phyloP scores from a whole-genome alignment of 2,113 vertebrate genomes.

The Octodon degus region DNA sequence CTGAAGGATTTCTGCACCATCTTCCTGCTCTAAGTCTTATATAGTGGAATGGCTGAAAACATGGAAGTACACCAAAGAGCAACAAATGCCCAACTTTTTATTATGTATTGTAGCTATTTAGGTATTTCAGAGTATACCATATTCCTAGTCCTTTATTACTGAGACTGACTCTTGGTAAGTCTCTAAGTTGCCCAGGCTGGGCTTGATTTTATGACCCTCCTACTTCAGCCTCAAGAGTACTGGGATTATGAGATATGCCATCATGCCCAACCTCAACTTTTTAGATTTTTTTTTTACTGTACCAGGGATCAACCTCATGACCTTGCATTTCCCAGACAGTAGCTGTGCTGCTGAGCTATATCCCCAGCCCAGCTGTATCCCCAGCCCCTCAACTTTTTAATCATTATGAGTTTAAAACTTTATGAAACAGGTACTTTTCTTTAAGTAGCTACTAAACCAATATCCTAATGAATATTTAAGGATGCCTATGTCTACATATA shows the following conservation, averaged over 20 bases:
- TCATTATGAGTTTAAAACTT: not conserved
- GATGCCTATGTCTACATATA: too few relatives aligned
- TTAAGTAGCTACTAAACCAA: not conserved
- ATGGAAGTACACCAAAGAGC: not conserved
- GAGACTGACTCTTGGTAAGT: not conserved
- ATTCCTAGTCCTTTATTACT: not conserved
- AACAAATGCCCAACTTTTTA: not conserved
- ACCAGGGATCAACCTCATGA: too few relatives aligned
- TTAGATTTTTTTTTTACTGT: too few relatives aligned
- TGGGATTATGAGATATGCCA: not conserved
- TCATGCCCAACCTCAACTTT: not conserved
- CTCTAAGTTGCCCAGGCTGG: not conserved
- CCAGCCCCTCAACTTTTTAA: not conserved
- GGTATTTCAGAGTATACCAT: not conserved
- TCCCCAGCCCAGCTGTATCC: too few relatives aligned
- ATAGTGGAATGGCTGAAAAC: not conserved
- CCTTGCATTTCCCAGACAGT: too few relatives aligned
- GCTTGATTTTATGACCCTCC: not conserved
- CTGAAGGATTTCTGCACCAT: not conserved
- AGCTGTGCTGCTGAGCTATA: too few relatives aligned
- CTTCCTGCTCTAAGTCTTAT: not conserved
- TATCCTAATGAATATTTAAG: not conserved
- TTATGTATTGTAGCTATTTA: not conserved
- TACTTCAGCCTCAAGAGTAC: not conserved
- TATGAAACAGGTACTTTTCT: not conserved